Conservation (phyloP, 2,113 vertebrate genomes). For the Otus sunia region DNA sequence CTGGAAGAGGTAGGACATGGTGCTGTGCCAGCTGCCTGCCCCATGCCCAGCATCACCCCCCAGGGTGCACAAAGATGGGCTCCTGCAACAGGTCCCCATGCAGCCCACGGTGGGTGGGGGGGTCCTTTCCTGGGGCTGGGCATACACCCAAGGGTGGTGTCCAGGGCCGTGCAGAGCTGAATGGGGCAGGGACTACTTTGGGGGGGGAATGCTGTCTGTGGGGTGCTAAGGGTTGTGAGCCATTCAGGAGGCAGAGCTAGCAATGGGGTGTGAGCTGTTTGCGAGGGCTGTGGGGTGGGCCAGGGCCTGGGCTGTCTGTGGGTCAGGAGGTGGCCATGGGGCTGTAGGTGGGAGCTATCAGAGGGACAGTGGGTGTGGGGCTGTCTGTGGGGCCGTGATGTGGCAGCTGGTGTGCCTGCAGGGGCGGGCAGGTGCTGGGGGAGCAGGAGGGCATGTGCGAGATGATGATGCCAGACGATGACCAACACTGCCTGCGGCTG, state of each 20-base stretch:
- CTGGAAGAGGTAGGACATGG: conserved; percentile 87
- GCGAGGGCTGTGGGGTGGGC: fast-evolving
- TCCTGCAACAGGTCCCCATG: not conserved
- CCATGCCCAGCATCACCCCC: not conserved
- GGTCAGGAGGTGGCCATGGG: not conserved
- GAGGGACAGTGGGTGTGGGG: not conserved
- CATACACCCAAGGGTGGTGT: not conserved
- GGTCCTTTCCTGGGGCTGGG: not conserved
- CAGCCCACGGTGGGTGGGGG: fast-evolving
- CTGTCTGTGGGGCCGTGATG: not conserved
- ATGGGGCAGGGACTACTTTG: not conserved
- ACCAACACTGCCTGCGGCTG: conserved; percentile 88
- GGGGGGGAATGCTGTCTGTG: not conserved
- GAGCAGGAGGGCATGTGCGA: conserved; percentile 79
- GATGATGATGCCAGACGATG: conserved; percentile 88
- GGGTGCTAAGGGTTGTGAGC: not conserved
- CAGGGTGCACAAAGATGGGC: not conserved
- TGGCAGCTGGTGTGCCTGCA: conserved; percentile 43
- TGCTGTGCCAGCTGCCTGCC: not conserved
- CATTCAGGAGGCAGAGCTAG: not conserved
- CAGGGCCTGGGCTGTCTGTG: not conserved
- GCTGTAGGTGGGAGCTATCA: not conserved
- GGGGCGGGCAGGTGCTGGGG: conserved; percentile 77
- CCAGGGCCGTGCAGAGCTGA: not conserved
- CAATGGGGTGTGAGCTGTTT: not conserved